Evolutionary conservation across 2,113 vertebrate genomes (phyloP).

Genomic region (Theristicus caerulescens): DNA sequence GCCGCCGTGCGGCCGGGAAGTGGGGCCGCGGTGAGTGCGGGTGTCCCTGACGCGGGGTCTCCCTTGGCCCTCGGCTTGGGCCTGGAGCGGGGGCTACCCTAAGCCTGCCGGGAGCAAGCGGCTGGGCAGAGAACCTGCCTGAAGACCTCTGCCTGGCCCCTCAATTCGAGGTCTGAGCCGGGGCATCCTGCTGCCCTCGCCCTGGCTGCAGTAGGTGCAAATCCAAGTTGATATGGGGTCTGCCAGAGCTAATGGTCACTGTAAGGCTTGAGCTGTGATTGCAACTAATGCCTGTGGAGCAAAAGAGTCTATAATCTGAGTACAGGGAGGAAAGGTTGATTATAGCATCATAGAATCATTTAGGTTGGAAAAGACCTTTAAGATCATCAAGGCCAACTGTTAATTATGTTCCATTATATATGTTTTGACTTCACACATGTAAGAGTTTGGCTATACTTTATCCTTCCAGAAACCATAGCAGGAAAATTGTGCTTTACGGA

Average conservation of each 20-base stretch:
- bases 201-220: background rate
- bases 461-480: background rate
- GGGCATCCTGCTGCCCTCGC: accelerated
- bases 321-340: no score
- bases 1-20: background rate
- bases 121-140: no score
- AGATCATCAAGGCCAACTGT: no score
- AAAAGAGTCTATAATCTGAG: no score
- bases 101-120: background rate
- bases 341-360: no score
- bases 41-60: accelerated
- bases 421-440: accelerated
- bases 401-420: accelerated
- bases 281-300: accelerated
- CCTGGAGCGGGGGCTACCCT: no score
- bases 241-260: accelerated
- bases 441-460: background rate
- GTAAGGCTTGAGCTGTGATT: no score
- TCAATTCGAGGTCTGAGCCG: background rate
- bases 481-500: background rate
- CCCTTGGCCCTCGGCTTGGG: background rate
- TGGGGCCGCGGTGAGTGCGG: no score
- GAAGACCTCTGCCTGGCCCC: no score
- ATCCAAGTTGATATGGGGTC: accelerated
- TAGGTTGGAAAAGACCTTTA: no score